These are phyloP conservation scores for Leptatherina wallacei DNA, from an alignment of 2,797 vertebrate species.

Conservation along the genomic window DNA sequence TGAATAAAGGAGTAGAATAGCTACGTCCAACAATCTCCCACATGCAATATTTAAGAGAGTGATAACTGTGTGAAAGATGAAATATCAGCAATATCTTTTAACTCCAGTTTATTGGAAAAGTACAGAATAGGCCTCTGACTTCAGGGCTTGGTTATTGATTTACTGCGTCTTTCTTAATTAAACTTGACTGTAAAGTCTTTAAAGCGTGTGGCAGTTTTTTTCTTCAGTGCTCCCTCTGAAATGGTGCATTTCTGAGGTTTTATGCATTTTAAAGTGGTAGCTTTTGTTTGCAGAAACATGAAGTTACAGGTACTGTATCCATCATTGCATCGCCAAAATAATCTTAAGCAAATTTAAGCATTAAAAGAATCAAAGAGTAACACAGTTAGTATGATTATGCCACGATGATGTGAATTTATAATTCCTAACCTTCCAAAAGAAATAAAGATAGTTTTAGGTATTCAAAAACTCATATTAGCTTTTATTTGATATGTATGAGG, in stretches of 20 bases:
- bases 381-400: no score
- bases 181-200: slow-evolving; percentile 51
- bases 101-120: slow-evolving; percentile 44
- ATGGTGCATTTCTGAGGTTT: slow-evolving; percentile 5
- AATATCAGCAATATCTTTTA: slow-evolving; percentile 55
- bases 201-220: slow-evolving; percentile 22
- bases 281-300: neutral
- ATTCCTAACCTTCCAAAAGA: neutral
- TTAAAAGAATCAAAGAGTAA: neutral
- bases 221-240: slow-evolving; percentile 1
- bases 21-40: slow-evolving; percentile 33
- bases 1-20: slow-evolving; percentile 61
- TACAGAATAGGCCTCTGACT: slow-evolving; percentile 25
- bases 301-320: neutral
- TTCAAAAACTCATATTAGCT: neutral
- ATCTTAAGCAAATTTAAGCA: neutral
- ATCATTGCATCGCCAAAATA: neutral
- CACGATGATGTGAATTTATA: no score
- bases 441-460: neutral
- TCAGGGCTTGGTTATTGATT: slow-evolving; percentile 53
- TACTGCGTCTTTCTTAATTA: slow-evolving; percentile 64
- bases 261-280: neutral
- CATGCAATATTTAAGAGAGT: slow-evolving; percentile 61
- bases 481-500: neutral
- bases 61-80: slow-evolving; percentile 43